A percentile compares a stretch with the other conserved stretches of the same genome.
phyloP scores from a whole-genome alignment of 2,113 vertebrate genomes.

The Ictidomys tridecemlineatus region DNA sequence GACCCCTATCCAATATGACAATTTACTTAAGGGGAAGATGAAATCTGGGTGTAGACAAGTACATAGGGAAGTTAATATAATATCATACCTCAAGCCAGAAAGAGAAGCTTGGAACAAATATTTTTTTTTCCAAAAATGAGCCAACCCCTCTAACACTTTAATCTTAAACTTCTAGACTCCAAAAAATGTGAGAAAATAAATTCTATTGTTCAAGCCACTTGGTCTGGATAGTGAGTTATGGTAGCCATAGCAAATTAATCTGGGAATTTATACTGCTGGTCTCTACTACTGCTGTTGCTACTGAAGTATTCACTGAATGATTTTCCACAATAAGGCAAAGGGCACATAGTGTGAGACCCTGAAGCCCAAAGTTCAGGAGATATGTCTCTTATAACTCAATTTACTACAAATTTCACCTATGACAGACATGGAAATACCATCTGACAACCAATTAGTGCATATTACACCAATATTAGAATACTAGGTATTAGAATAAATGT shows the following conservation, averaged over 20 bases:
- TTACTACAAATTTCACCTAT: background rate
- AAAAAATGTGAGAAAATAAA: background rate
- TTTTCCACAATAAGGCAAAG: background rate
- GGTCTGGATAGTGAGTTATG: background rate
- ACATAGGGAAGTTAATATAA: background rate
- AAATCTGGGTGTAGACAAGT: background rate
- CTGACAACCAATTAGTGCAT: background rate
- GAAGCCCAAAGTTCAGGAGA: background rate
- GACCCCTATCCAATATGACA: background rate
- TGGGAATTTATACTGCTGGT: background rate
- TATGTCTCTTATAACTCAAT: background rate
- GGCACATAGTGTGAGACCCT: background rate
- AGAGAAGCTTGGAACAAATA: background rate
- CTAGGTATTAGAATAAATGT: background rate
- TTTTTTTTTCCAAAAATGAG: background rate
- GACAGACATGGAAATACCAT: background rate
- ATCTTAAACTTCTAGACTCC: background rate
- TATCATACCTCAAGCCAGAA: background rate
- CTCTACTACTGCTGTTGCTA: background rate
- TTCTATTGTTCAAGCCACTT: background rate
- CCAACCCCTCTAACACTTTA: background rate
- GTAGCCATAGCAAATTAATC: background rate
- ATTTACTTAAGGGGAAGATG: background rate
- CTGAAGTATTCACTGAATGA: background rate
- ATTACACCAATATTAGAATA: background rate